Evolutionary conservation across 2,113 vertebrate genomes (phyloP).

Genomic region (Festucalex cinctus): DNA sequence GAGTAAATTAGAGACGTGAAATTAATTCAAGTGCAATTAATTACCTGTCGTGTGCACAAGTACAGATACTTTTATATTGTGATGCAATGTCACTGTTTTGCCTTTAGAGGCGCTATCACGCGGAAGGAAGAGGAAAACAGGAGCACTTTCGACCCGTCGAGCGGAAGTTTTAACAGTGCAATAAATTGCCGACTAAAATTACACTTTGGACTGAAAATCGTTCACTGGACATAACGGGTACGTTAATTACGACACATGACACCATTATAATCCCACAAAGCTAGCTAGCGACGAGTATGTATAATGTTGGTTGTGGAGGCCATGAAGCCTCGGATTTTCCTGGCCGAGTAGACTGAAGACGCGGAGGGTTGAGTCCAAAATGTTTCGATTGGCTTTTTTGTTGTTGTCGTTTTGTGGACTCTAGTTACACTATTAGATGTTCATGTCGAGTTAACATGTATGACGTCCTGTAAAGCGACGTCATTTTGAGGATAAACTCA

Average conservation of each 20-base stretch:
- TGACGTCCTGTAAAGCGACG: not conserved
- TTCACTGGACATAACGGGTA: slow-evolving; percentile 11
- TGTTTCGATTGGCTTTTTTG: not conserved
- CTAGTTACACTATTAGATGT: not conserved
- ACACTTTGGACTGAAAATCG: not conserved
- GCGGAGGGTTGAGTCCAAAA: not conserved
- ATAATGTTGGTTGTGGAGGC: slow-evolving; percentile 38
- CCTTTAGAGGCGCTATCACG: slow-evolving; percentile 12
- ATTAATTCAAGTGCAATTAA: too few relatives aligned
- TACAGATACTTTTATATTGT: too few relatives aligned
- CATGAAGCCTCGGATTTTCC: slow-evolving; percentile 60
- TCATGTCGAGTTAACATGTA: too few relatives aligned
- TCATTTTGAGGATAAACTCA: not conserved
- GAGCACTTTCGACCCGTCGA: not conserved
- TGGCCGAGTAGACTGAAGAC: not conserved
- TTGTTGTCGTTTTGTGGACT: not conserved
- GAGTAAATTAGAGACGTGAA: too few relatives aligned
- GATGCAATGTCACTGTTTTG: not conserved
- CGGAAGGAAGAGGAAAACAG: too few relatives aligned
- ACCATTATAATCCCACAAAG: not conserved
- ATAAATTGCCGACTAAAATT: not conserved
- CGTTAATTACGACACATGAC: not conserved
- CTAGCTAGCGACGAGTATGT: not conserved
- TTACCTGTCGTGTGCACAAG: too few relatives aligned
- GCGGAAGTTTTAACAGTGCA: not conserved